These are phyloP conservation scores for Theocolax elegans DNA, from an alignment of 1,140 invertebrate genomes.

Conservation along the genomic window DNA sequence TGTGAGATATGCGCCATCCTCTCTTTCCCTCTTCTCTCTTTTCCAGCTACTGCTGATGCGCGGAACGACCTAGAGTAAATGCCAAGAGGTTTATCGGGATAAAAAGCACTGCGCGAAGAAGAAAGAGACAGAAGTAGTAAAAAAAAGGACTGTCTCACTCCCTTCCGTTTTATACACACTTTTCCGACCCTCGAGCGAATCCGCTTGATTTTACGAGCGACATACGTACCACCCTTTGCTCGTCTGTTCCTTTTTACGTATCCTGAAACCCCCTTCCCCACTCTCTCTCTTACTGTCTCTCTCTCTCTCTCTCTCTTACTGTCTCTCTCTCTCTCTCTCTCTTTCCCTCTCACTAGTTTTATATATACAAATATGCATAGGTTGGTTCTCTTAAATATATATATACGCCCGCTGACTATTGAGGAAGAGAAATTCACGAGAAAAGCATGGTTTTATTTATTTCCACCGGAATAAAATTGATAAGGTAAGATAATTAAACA, in stretches of 20 bases:
- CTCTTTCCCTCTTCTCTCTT: neutral
- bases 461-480: neutral
- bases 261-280: too few relatives aligned
- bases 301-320: slow-evolving; percentile 4
- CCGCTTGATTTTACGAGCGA: slow-evolving; percentile 55
- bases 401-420: too few relatives aligned
- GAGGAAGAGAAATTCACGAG: too few relatives aligned
- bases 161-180: neutral
- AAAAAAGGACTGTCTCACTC: slow-evolving; percentile 15
- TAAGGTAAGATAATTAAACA: neutral
- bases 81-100: slow-evolving; percentile 46
- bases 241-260: neutral
- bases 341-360: neutral
- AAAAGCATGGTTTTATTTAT: too few relatives aligned
- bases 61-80: slow-evolving; percentile 37
- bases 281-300: neutral
- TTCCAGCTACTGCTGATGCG: slow-evolving; percentile 21
- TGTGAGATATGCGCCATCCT: too few relatives aligned
- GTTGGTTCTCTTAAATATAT: too few relatives aligned
- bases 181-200: slow-evolving; percentile 46
- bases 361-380: neutral
- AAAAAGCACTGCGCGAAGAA: slow-evolving; percentile 38
- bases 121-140: neutral
- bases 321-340: too few relatives aligned
- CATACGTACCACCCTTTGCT: slow-evolving; percentile 42